A percentile compares a stretch with the other conserved stretches of the same genome.
phyloP scores from a whole-genome alignment of 2,113 vertebrate species.

The Pseudorectes ferrugineus region DNA sequence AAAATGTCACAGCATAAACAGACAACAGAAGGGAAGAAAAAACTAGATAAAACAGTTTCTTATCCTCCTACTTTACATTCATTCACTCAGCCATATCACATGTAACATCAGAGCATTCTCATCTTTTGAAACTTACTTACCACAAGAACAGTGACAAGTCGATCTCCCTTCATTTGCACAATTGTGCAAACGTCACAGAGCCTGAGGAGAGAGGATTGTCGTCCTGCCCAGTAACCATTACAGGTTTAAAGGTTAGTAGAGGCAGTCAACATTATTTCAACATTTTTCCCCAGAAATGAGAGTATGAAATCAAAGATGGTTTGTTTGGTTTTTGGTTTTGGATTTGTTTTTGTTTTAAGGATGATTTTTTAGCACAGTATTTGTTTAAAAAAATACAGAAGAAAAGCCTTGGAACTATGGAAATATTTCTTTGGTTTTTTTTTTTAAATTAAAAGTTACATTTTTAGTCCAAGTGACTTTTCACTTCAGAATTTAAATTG shows the following conservation, averaged over 20 bases:
- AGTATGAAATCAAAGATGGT: background rate
- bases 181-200: background rate
- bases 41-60: constrained; percentile 58
- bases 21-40: constrained; percentile 59
- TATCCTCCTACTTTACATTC: constrained; percentile 55
- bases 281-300: background rate
- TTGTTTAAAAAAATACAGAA: background rate
- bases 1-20: constrained; percentile 67
- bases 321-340: background rate
- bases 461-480: constrained; percentile 41
- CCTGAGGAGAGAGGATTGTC: background rate
- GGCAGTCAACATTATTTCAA: background rate
- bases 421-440: background rate
- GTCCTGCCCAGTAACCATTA: background rate
- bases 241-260: background rate
- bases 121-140: constrained; percentile 13
- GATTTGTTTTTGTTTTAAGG: background rate
- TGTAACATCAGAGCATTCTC: constrained; percentile 19
- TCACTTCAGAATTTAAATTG: constrained; percentile 15
- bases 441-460: background rate
- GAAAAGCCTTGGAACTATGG: background rate
- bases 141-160: background rate
- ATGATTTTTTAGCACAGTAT: background rate
- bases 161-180: background rate
- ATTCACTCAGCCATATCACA: constrained; percentile 41